These are phyloP conservation scores for Morone chrysops DNA, from an alignment of 2,113 vertebrate genomes.

Conservation along the genomic window DNA sequence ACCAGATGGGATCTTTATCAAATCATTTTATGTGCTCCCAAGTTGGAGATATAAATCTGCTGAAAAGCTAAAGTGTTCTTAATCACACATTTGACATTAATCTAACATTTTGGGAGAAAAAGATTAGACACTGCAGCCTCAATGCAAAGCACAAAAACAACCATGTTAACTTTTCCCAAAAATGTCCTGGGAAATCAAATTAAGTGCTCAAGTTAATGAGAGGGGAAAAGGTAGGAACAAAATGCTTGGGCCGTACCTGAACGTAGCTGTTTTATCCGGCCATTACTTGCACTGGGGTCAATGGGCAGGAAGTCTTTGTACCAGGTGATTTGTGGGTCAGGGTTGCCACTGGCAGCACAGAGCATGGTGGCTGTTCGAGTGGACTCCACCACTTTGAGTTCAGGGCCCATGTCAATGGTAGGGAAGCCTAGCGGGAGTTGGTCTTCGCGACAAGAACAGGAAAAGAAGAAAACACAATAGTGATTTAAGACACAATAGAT, in stretches of 20 bases:
- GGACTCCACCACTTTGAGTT: constrained; percentile 97
- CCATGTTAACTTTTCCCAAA: background rate
- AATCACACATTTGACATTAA: background rate
- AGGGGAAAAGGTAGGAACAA: background rate
- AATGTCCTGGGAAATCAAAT: background rate
- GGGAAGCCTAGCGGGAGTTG: constrained; percentile 95
- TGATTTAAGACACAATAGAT: background rate
- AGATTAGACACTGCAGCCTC: background rate
- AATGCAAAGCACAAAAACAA: constrained; percentile 16
- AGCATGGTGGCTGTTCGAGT: constrained; percentile 98
- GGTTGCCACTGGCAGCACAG: constrained; percentile 96
- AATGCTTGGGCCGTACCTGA: constrained; percentile 86
- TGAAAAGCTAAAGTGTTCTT: background rate
- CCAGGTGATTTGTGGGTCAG: constrained; percentile 98
- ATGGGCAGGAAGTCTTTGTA: constrained; percentile 99
- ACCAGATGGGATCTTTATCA: background rate
- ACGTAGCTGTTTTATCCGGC: constrained; percentile 95
- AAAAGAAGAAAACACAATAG: background rate
- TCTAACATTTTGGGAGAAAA: background rate
- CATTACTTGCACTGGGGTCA: constrained; percentile 93
- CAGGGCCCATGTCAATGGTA: constrained; percentile 98
- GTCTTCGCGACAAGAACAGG: constrained; percentile 86
- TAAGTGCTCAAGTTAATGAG: background rate
- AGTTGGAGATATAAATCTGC: background rate
- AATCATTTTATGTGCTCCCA: background rate